Percentiles rank a stretch among this genome's conserved stretches.
Evolutionary conservation across 2,797 vertebrate genomes (phyloP).

Genomic region (Melopsittacus undulatus): DNA sequence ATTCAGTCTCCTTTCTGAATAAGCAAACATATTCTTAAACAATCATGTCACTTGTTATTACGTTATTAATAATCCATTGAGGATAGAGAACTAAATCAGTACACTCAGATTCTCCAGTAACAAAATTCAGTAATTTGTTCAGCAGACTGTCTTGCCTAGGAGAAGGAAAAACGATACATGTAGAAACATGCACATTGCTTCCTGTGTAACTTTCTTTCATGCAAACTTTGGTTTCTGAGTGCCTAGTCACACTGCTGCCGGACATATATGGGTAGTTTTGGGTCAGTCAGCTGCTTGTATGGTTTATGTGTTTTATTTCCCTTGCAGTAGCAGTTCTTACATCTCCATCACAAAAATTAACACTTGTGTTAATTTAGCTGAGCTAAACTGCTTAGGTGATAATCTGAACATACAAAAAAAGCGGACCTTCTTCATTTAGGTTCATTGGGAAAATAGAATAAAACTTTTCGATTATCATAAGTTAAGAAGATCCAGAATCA

Average conservation of each 20-base stretch:
- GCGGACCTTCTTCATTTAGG: background rate
- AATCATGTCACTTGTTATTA: background rate
- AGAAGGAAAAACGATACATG: background rate
- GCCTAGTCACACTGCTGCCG: fast-evolving
- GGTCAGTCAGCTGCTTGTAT: background rate
- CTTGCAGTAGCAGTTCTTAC: background rate
- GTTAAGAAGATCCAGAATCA: background rate
- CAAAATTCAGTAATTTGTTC: background rate
- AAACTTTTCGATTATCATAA: background rate
- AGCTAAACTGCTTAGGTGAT: background rate
- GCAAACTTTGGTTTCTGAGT: background rate
- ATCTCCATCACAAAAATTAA: fast-evolving
- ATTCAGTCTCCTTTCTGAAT: background rate
- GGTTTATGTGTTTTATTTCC: background rate
- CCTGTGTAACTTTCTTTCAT: background rate
- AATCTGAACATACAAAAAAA: background rate
- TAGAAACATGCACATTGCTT: fast-evolving
- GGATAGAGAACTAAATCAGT: background rate
- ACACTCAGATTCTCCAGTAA: background rate
- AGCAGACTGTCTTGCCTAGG: background rate
- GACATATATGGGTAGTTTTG: background rate
- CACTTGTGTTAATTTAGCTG: background rate
- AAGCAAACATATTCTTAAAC: background rate
- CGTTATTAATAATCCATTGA: background rate
- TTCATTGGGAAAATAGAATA: background rate